Conservation (phyloP, 1,140 invertebrate species). For the Odontomachus brunneus region DNA sequence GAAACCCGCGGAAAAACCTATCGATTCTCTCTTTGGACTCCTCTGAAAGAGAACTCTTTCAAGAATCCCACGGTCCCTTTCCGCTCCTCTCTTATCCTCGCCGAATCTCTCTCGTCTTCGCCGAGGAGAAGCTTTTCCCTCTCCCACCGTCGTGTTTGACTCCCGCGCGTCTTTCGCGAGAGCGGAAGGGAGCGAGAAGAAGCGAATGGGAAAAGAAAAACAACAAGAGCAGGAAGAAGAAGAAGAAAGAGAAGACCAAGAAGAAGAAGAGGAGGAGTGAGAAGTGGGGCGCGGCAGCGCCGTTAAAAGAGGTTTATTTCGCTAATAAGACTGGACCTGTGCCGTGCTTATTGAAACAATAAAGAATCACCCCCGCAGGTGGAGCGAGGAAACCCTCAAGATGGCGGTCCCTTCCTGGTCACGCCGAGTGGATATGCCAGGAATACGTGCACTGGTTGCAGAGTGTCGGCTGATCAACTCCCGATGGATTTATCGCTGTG, state of each 20-base stretch:
- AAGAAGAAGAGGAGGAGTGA: slow-evolving; percentile 4
- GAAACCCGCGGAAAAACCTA: slow-evolving; percentile 85
- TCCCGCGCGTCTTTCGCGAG: neutral
- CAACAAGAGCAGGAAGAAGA: neutral
- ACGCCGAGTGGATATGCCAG: slow-evolving; percentile 71
- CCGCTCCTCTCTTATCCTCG: slow-evolving; percentile 60
- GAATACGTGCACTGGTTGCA: slow-evolving; percentile 78
- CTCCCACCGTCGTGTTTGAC: slow-evolving; percentile 30
- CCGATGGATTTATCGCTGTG: slow-evolving; percentile 81
- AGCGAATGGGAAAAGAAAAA: neutral
- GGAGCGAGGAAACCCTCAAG: slow-evolving; percentile 70
- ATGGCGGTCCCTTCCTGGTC: slow-evolving; percentile 76
- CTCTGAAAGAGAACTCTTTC: slow-evolving; percentile 82
- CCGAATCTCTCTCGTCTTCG: slow-evolving; percentile 56
- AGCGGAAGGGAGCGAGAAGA: slow-evolving; percentile 15
- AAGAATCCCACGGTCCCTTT: slow-evolving; percentile 78
- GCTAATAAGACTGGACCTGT: slow-evolving; percentile 85
- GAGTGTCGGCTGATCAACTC: slow-evolving; percentile 76
- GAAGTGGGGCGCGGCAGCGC: slow-evolving; percentile 60
- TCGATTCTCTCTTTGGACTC: slow-evolving; percentile 85
- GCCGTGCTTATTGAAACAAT: slow-evolving; percentile 86
- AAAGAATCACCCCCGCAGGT: slow-evolving; percentile 82
- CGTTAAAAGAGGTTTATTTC: slow-evolving; percentile 86
- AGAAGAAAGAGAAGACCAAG: neutral
- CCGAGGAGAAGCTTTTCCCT: slow-evolving; percentile 48